These are phyloP conservation scores for Spisula subtruncata DNA, from an alignment of 2,888 invertebrate species.

Conservation along the genomic window DNA sequence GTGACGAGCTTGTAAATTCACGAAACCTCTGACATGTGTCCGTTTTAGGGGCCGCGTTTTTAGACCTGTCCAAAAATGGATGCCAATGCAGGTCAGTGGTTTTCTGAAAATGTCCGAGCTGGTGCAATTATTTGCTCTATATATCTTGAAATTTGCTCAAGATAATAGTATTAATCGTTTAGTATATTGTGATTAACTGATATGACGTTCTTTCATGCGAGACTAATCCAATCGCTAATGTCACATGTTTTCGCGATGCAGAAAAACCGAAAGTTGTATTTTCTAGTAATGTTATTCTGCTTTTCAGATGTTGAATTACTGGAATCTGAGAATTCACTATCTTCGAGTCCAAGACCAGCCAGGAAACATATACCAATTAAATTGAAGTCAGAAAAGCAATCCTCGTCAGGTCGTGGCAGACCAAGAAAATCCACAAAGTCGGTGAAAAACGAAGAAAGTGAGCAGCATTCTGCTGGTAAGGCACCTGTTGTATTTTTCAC, in stretches of 20 bases:
- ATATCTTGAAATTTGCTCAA: neutral
- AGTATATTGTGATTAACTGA: no score
- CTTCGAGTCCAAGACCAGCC: constrained; percentile 72
- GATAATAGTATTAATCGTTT: neutral
- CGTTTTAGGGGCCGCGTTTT: no score
- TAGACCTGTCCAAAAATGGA: constrained; percentile 24
- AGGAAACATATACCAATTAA: constrained; percentile 78
- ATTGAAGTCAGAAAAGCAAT: constrained; percentile 70
- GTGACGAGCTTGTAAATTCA: no score
- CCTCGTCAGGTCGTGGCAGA: constrained; percentile 62
- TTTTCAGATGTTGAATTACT: constrained; percentile 75
- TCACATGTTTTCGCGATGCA: constrained; percentile 6
- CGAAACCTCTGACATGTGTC: no score
- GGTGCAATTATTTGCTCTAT: neutral
- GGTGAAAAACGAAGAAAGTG: constrained; percentile 61
- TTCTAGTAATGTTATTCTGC: neutral
- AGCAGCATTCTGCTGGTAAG: constrained; percentile 49
- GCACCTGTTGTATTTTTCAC: no score
- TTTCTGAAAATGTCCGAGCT: neutral
- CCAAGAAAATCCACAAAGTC: constrained; percentile 63
- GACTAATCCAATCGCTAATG: neutral
- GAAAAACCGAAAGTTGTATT: neutral
- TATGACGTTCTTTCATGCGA: neutral
- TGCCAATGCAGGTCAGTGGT: constrained; percentile 31
- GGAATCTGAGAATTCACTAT: constrained; percentile 73